These are phyloP conservation scores for Heteromurus nitidus DNA, from an alignment of 2,888 invertebrate species.

Conservation along the genomic window DNA sequence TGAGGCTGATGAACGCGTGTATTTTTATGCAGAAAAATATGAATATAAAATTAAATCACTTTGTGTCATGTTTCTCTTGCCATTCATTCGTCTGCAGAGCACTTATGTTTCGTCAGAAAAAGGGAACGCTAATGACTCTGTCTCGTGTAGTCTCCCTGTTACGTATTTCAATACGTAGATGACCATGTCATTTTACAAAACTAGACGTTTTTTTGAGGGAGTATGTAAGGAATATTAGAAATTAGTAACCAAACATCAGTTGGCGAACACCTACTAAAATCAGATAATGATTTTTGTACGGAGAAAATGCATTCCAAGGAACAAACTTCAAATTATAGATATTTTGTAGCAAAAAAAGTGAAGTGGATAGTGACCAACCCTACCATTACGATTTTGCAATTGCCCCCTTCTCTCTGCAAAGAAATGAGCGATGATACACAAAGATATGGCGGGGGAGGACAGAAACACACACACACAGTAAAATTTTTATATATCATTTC, in stretches of 20 bases:
- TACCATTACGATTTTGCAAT: conserved; percentile 59
- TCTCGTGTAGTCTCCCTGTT: no score
- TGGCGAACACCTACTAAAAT: neutral
- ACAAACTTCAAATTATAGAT: conserved; percentile 52
- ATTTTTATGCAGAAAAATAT: conserved; percentile 11
- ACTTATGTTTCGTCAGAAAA: neutral
- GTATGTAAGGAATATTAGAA: neutral
- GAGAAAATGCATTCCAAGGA: neutral
- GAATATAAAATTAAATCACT: conserved; percentile 53
- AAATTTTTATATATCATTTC: no score
- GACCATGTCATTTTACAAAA: conserved; percentile 31
- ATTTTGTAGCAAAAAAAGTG: conserved; percentile 51
- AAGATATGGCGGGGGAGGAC: conserved; percentile 64
- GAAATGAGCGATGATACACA: conserved; percentile 45
- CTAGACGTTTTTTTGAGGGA: neutral
- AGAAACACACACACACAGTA: no score
- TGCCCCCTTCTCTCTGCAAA: conserved; percentile 5
- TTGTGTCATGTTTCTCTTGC: conserved; percentile 35
- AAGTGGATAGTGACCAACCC: conserved; percentile 60
- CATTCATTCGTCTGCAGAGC: conserved; percentile 14
- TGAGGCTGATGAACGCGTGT: neutral
- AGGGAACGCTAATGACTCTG: conserved; percentile 54
- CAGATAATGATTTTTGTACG: neutral
- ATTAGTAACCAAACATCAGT: neutral
- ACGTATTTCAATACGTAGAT: conserved; percentile 8